These are phyloP conservation scores for Ormia ochracea DNA, from an alignment of 2,888 invertebrate genomes.

Conservation along the genomic window DNA sequence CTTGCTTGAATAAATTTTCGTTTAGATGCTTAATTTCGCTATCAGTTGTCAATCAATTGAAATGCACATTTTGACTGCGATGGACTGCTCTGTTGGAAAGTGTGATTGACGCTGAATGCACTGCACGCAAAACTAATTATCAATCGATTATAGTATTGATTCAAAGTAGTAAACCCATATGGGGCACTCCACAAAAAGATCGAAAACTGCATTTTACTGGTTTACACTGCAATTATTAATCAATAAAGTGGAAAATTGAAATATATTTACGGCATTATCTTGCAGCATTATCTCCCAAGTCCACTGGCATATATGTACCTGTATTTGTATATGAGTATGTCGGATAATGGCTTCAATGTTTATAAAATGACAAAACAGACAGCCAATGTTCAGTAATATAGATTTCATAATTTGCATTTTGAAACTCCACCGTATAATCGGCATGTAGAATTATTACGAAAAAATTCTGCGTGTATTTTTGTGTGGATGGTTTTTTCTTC, in stretches of 20 bases:
- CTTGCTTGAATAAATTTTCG: not conserved
- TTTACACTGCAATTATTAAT: not conserved
- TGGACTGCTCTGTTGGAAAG: slow-evolving; percentile 1
- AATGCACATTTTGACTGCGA: slow-evolving; percentile 54
- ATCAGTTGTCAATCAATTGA: slow-evolving; percentile 68
- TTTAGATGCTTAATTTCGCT: slow-evolving; percentile 29
- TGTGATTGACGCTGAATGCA: slow-evolving; percentile 51
- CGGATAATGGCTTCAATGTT: not conserved
- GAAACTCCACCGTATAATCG: not conserved
- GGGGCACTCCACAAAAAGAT: not conserved
- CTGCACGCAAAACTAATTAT: slow-evolving; percentile 59
- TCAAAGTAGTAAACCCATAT: not conserved
- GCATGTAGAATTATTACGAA: not conserved
- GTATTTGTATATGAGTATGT: not conserved
- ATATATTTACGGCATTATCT: not conserved
- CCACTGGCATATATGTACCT: not conserved
- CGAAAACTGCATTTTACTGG: not conserved
- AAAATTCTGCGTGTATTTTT: not conserved
- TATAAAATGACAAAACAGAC: too few relatives aligned
- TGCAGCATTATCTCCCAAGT: not conserved
- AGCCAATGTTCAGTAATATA: too few relatives aligned
- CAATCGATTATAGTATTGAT: slow-evolving; percentile 7
- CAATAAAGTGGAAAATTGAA: not conserved
- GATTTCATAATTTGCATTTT: too few relatives aligned
- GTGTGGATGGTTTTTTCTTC: not conserved